phyloP scores from a whole-genome alignment of 2,113 vertebrate genomes.

The Forbesichthys papilliferus region DNA sequence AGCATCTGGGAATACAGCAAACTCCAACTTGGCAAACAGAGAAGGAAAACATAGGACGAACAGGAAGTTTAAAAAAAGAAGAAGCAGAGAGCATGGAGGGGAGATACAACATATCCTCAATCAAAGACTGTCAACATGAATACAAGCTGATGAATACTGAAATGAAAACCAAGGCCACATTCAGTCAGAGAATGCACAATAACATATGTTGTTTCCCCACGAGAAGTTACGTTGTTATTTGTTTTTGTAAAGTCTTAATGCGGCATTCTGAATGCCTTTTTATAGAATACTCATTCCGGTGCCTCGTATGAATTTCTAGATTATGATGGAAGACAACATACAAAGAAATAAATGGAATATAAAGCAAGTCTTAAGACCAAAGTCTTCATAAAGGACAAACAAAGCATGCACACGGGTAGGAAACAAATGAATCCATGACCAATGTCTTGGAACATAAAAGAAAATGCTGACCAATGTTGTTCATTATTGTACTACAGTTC shows the following conservation, averaged over 20 bases:
- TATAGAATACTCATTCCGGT: constrained; percentile 57
- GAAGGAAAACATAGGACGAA: constrained; percentile 73
- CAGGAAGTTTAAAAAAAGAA: constrained; percentile 48
- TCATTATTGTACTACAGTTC: constrained; percentile 78
- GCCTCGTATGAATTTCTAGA: constrained; percentile 76
- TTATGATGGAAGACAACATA: constrained; percentile 86
- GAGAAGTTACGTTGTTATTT: constrained; percentile 31
- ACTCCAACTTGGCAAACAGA: constrained; percentile 94
- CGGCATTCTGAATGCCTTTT: constrained; percentile 55
- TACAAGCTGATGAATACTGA: constrained; percentile 90
- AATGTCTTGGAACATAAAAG: constrained; percentile 67
- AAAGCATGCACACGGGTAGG: constrained; percentile 63
- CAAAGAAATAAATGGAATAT: constrained; percentile 81
- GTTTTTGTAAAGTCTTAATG: constrained; percentile 49
- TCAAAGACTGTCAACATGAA: constrained; percentile 83
- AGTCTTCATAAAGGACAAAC: constrained; percentile 58
- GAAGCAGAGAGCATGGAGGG: constrained; percentile 79
- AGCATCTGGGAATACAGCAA: constrained; percentile 95
- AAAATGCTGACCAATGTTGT: constrained; percentile 70
- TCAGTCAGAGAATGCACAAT: constrained; percentile 77
- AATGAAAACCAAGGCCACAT: constrained; percentile 92
- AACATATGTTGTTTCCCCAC: neutral
- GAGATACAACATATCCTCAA: constrained; percentile 81
- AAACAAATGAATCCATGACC: constrained; percentile 73
- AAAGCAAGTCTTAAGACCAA: constrained; percentile 70